Evolutionary conservation across 2,113 vertebrate species (phyloP).

Genomic region (Amphilophus citrinellus): DNA sequence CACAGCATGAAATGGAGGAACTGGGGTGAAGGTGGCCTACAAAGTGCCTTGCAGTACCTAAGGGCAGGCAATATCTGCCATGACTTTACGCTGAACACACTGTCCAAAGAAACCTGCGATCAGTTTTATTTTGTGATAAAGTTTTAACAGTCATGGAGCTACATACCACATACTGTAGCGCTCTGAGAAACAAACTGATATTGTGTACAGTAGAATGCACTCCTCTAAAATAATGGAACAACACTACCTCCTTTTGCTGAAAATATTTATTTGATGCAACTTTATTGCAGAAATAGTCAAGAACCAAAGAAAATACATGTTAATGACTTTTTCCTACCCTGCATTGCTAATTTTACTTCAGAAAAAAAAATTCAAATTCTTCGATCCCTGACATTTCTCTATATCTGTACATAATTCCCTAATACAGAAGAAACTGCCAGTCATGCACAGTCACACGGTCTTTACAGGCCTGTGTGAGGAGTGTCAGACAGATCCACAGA

Average conservation of each 20-base stretch:
- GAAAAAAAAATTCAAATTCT: not conserved
- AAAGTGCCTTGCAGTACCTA: not conserved
- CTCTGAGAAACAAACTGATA: not conserved
- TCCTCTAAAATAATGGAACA: not conserved
- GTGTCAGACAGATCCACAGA: too few relatives aligned
- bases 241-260: constrained; percentile 11
- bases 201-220: not conserved
- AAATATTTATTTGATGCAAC: not conserved
- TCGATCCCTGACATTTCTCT: not conserved
- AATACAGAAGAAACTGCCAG: too few relatives aligned
- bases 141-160: not conserved
- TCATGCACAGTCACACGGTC: too few relatives aligned
- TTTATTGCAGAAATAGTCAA: not conserved
- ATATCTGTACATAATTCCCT: not conserved
- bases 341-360: not conserved
- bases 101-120: not conserved
- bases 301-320: not conserved
- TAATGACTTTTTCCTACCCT: too few relatives aligned
- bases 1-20: not conserved
- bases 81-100: not conserved
- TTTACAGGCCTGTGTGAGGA: too few relatives aligned
- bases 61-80: not conserved
- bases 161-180: too few relatives aligned
- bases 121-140: not conserved
- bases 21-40: not conserved